Conservation (phyloP, 2,113 vertebrate species). For the Thryonomys swinderianus region DNA sequence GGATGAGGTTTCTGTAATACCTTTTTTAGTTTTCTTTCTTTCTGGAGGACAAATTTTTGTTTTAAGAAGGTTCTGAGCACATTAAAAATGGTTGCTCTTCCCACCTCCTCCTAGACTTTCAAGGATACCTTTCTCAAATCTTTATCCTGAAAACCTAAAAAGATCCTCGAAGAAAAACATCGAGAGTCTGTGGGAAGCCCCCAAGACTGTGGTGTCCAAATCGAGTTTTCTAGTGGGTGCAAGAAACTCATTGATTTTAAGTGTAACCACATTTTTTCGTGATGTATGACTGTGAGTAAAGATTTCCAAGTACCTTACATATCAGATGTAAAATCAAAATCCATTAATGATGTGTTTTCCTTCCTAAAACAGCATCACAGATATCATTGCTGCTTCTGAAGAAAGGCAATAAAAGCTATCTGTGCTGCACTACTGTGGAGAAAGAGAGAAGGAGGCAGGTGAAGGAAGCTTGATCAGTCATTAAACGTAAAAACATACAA, state of each 20-base stretch:
- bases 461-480: neutral
- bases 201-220: no score
- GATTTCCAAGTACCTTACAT: neutral
- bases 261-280: neutral
- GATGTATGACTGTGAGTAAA: neutral
- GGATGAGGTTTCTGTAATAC: neutral
- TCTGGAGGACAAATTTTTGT: neutral
- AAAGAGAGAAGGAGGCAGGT: neutral
- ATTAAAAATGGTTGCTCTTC: neutral
- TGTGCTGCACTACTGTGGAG: neutral
- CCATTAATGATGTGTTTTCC: neutral
- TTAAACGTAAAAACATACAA: neutral
- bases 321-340: neutral
- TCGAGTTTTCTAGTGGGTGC: neutral
- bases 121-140: neutral
- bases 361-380: neutral
- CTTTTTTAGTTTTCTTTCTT: neutral
- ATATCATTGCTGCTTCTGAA: neutral
- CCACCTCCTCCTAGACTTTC: neutral
- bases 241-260: slow-evolving; percentile 14
- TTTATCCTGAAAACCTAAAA: neutral
- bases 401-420: neutral
- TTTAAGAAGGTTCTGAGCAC: neutral
- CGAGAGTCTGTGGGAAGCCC: neutral
- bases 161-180: neutral